Base-by-base conservation (phyloP, 2,113 vertebrate genomes). In the Gnathonemus echidnorhynchus region DNA sequence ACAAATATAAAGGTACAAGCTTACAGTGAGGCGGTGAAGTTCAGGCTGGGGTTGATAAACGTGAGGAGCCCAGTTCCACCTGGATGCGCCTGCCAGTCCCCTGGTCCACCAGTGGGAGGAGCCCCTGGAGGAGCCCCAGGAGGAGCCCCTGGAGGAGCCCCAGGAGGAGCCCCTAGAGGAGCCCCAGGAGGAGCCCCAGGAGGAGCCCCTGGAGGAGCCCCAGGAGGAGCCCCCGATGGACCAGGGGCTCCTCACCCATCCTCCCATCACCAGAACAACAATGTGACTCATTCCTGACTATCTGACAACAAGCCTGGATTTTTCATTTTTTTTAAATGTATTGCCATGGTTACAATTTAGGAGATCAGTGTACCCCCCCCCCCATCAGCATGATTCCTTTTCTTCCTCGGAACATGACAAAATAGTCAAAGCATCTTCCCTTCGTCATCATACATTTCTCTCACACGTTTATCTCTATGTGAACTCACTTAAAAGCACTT, bases 1-100 rank as follows among this genome's bases (percentile, higher is more conserved):
- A 88, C 70, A 86, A 90, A 90, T 52, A 89, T 56, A 49, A 90
- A 87, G 49, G 39, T 62, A 84, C 58, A 88, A 80, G 19, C 21
- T 89, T 88, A 91, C 31, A 80, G 24, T 74, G 86, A 88, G 27
- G 56, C 1, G 8, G 50, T 88, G 17, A 35, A 53, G 15, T 5
- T 66, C 56, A 46, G 45, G 53, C 3, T 66, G 42, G 45, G 62
- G 53, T 17, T 48, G 84, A 24, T 45, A 46, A n/a, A 49, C 8
- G 15, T n/a, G 39, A 86, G 24, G n/a, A 86, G 48, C 85, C 39
- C 48, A 15, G 24, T 11, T 27, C 10, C 85, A 27, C 46, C 21
- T 42, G 85, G 85, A 52, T 52, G 48, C 10, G 48, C 80, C 80
- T 52, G 48, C 3, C 46, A 27, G 24, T 48, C 3, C 85, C 42